Evolutionary conservation across 2,113 vertebrate species (phyloP), one percentile per base, ranked within the genome.

Genomic region (Myotis davidii): DNA sequence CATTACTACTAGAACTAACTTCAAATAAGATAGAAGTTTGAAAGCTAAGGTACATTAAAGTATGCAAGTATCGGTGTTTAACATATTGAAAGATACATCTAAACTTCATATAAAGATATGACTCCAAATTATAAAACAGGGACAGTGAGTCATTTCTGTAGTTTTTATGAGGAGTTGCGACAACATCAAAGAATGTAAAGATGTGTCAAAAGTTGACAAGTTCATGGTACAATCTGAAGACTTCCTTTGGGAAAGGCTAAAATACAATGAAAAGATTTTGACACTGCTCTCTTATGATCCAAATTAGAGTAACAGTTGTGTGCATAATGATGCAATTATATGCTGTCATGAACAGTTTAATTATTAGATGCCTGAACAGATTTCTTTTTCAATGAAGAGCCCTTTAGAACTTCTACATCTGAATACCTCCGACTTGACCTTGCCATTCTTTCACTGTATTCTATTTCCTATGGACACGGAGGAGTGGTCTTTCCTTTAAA

Each of bases 271-370:
- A 98, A 98, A 96, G 96, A 98, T 96, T 98, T 94, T 98, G 98
- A 98, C 98, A 98, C 97, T 97, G 97, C 97, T 98, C 97, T 98
- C 76, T 97, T 98, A 91, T 97, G 96, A 98, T 98, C 96, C 97
- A 97, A 98, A 98, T 98, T 98, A 98, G 90, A 98, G 98, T 96
- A 98, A 98, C 91, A 96, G 96, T 96, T 97, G 88, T 96, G 95
- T 97, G 98, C 91, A 96, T 98, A 99, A 98, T 97, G 98, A 98
- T 98, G 95, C 95, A 98, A 99, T 99, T 99, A 99, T 97, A 98
- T 97, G 97, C 97, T 98, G 98, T 96, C 97, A 96, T 97, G 98
- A 98, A 96, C 97, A 98, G 97, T 98, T 98, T 98, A 99, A 99
- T 99, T 99, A 98, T 97, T 94, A 81, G 88, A 97, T 77, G 96